Percentiles rank a stretch among this genome's conserved stretches.
Conservation (phyloP, 2,113 vertebrate genomes). For the Zosterops hypoxanthus region DNA sequence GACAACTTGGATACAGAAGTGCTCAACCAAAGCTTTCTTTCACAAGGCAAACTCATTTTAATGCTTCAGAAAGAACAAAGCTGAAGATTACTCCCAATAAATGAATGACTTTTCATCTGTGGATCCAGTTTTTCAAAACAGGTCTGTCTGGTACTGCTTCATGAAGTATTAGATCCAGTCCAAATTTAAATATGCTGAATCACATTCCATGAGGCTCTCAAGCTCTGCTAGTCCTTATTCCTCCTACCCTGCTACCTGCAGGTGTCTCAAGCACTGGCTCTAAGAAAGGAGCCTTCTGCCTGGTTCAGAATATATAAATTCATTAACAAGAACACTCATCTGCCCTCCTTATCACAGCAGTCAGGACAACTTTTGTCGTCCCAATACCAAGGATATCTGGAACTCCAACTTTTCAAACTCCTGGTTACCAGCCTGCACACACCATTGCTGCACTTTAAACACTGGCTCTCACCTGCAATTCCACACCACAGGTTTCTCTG, state of each 20-base stretch:
- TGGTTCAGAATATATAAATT: not conserved
- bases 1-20: not conserved
- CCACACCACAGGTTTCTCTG: not conserved
- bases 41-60: not conserved
- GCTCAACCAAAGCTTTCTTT: not conserved
- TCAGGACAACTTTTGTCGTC: not conserved
- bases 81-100: not conserved
- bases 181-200: conserved; percentile 34
- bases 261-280: not conserved
- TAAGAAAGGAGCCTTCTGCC: not conserved
- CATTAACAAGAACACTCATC: not conserved
- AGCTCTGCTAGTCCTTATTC: not conserved
- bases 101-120: not conserved
- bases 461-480: not conserved
- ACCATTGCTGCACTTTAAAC: not conserved
- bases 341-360: not conserved
- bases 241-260: not conserved
- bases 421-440: not conserved
- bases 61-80: not conserved
- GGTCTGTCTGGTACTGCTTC: conserved; percentile 39
- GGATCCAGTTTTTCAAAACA: conserved; percentile 25
- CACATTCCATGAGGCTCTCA: not conserved
- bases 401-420: not conserved
- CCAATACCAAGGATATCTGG: not conserved
- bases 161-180: not conserved